These are phyloP conservation scores for Rhinoderma darwinii DNA, from an alignment of 2,113 vertebrate species.

Conservation along the genomic window DNA sequence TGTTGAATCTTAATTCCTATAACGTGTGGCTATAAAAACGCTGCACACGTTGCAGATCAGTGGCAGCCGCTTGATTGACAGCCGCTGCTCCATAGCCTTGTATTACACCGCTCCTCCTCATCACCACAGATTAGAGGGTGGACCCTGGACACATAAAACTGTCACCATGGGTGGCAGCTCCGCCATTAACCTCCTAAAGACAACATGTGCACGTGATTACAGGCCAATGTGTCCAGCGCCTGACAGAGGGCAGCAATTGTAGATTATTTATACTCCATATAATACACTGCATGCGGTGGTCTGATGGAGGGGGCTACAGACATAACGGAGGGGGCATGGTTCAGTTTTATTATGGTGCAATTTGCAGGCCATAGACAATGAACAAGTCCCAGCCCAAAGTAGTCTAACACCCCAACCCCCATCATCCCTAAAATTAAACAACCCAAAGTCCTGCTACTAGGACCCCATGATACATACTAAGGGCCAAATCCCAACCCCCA, in stretches of 20 bases:
- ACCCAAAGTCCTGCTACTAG: too few species aligned
- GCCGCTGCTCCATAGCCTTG: background rate
- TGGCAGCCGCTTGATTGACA: background rate
- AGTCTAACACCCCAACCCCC: too few species aligned
- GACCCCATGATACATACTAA: too few species aligned
- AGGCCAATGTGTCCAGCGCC: background rate
- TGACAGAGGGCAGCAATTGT: background rate
- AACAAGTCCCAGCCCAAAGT: too few species aligned
- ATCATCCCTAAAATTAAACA: too few species aligned
- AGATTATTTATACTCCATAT: background rate
- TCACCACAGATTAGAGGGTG: background rate
- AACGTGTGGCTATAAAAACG: too few species aligned
- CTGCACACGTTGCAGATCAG: background rate
- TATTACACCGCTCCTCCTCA: background rate
- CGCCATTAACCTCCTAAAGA: background rate
- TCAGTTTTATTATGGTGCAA: background rate
- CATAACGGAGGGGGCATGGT: background rate
- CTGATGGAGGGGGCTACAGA: background rate
- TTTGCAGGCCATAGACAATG: too few species aligned
- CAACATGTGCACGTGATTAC: background rate
- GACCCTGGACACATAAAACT: background rate
- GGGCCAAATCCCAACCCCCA: too few species aligned
- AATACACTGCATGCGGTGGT: background rate
- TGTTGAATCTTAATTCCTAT: too few species aligned
- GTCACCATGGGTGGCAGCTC: slow-evolving; percentile 38